Base-by-base conservation (phyloP, 2,888 invertebrate species). In the Nymphalis c-album region DNA sequence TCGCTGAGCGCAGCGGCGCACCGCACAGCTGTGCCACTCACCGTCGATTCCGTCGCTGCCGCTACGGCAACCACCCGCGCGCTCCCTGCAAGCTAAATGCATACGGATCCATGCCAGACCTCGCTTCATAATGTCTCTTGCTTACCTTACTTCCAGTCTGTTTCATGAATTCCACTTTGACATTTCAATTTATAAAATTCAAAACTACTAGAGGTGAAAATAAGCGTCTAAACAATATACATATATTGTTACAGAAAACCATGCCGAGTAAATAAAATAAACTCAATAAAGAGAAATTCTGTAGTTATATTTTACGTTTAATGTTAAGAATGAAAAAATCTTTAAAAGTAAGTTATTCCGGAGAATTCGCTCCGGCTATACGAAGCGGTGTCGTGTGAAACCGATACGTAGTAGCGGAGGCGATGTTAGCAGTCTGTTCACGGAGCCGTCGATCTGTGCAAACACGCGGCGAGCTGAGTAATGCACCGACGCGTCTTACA, bases 361-460 rank as follows among this genome's bases (percentile, higher is more conserved):
- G 40, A 20, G 51, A 65, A 31, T 50, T 26, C 48, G 58, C 58
- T 58, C 17, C 22, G 31, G 18, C 53, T 55, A 60, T 55, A 65
- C 55, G 63, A 66, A 63, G 48, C 70, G 50, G 83, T 82, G 79
- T 80, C 80, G 80, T 82, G 81, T 87, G 89, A 89, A 90, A 89
- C 82, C 86, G 82, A 86, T 90, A 82, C 80, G 78, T 73, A 69
- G 60, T 40, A 63, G 69, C 67, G 66, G 67, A 74, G 75, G 74
- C 76, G 75, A 67, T 71, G 78, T 85, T 82, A 76, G 83, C 80
- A 88, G 86, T 86, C 86, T 76, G 83, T 84, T 83, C 88, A 86
- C 87, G 87, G 79, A 83, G 84, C 82, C 80, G 85, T 82, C 87
- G 87, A 88, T 88, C 88, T 87, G 87, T 85, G 85, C 89, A 89